Percentiles rank a stretch among this genome's conserved stretches.
phyloP scores from a whole-genome alignment of 2,797 vertebrate species.

The Meda fulgida region DNA sequence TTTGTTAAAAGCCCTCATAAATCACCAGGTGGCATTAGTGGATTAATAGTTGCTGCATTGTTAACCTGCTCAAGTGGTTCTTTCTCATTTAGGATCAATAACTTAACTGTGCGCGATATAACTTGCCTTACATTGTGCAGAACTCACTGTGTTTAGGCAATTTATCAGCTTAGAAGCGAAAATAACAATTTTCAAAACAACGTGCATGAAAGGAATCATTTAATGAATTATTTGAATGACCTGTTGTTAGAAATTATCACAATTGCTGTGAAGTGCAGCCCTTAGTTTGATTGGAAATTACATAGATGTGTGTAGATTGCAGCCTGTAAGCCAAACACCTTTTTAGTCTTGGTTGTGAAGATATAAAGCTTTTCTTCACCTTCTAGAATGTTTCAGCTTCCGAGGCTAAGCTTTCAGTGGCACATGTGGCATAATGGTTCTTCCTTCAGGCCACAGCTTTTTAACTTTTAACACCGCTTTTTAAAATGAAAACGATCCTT shows the following conservation, averaged over 20 bases:
- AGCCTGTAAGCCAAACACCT: not conserved
- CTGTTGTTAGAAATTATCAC: constrained; percentile 36
- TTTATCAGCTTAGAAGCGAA: constrained; percentile 21
- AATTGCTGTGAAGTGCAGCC: constrained; percentile 17
- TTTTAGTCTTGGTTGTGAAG: not conserved
- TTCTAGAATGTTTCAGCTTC: not conserved
- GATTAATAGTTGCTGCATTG: constrained; percentile 51
- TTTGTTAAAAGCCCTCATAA: constrained; percentile 49
- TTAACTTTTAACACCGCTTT: no score
- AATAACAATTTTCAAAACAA: constrained; percentile 34
- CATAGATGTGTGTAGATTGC: constrained; percentile 14
- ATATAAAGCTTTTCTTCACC: constrained; percentile 7
- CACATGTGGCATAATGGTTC: not conserved
- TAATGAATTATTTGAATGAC: constrained; percentile 45
- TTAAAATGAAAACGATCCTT: no score
- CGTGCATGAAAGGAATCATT: constrained; percentile 31
- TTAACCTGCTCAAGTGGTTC: constrained; percentile 52
- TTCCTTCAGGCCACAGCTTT: not conserved
- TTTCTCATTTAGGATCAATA: constrained; percentile 55
- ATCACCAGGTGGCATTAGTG: constrained; percentile 51
- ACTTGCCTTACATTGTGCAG: not conserved
- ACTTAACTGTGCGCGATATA: constrained; percentile 30
- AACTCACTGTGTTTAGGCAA: constrained; percentile 23
- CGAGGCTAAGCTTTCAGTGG: not conserved
- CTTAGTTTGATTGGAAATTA: constrained; percentile 40